Conservation (phyloP, 2,888 invertebrate genomes). For the Rosalia funebris region DNA sequence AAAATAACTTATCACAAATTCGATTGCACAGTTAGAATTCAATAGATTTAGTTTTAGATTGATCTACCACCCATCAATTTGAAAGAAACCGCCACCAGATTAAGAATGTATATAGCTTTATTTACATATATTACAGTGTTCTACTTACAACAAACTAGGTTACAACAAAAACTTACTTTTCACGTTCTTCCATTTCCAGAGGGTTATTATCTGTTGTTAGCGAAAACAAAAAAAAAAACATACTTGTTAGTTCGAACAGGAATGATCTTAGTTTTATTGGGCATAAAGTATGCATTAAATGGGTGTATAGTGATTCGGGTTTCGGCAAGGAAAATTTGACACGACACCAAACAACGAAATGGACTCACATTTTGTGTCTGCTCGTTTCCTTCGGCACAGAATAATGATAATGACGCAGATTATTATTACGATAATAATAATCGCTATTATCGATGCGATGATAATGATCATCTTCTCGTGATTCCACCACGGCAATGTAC, state of each 20-base stretch:
- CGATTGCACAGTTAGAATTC: slow-evolving; percentile 53
- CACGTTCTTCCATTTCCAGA: slow-evolving; percentile 83
- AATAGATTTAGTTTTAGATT: slow-evolving; percentile 25
- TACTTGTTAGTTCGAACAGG: slow-evolving; percentile 38
- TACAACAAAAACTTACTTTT: slow-evolving; percentile 76
- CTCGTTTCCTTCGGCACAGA: slow-evolving; percentile 84
- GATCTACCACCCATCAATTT: slow-evolving; percentile 14
- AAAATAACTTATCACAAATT: slow-evolving; percentile 55
- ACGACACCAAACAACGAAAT: slow-evolving; percentile 35
- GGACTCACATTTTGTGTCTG: slow-evolving; percentile 84
- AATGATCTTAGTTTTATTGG: slow-evolving; percentile 1
- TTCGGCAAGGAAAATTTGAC: slow-evolving; percentile 26
- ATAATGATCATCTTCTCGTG: slow-evolving; percentile 82
- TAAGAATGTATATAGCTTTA: slow-evolving; percentile 7
- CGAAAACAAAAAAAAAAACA: slow-evolving; percentile 57
- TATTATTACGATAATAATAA: slow-evolving; percentile 82
- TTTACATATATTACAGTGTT: slow-evolving; percentile 16
- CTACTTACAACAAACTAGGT: slow-evolving; percentile 18
- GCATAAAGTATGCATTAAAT: slow-evolving; percentile 18
- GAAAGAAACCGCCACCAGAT: slow-evolving; percentile 41
- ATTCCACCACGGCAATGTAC: slow-evolving; percentile 84
- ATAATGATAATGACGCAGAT: slow-evolving; percentile 87
- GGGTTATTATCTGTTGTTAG: slow-evolving; percentile 79
- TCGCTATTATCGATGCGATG: slow-evolving; percentile 73
- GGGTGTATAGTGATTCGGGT: slow-evolving; percentile 27